Base-by-base conservation (phyloP, 2,888 invertebrate genomes). In the Phaonia tiefii region DNA sequence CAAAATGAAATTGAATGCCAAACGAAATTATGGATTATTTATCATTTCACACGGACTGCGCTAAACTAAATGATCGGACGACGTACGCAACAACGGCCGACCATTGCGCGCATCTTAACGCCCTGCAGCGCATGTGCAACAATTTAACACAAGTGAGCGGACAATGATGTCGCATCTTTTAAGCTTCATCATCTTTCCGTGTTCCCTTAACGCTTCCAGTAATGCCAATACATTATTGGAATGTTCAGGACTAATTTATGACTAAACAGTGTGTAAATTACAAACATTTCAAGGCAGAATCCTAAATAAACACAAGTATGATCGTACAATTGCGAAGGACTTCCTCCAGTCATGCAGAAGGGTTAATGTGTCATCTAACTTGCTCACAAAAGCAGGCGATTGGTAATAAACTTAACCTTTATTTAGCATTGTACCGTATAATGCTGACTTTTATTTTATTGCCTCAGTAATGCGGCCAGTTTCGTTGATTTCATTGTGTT, bases 1-100 rank as follows among this genome's bases (percentile, higher is more conserved):
- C 86, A 85, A 86, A 87, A 85, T 86, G 86, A 87, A 90, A 90
- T 90, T 90, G 88, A 90, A 90, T 90, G 90, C 88, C 89, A 89
- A 86, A 85, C 86, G 88, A 89, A 90, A 90, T 90, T 90, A 90
- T 90, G 87, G 87, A 87, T 88, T 89, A 90, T 90, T 90, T 90
- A 90, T 90, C 89, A 89, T 88, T 86, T 87, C 85, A 86, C 86
- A 85, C 84, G 84, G 84, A 83, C 84, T 83, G 85, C 75, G 80
- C 82, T 75, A 79, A 83, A 83, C 51, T 66, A 79, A 71, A 76
- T 73, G 77, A 51, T 22, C 46, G 49, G 49, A 51, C 65, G n/a
- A n/a, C 67, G 60, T 42, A 22, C 22, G 42, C n/a, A 39, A 51
- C 51, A 51, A 71, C 75, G 77, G 60, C 76, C 65, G 74, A 63